Percentiles rank a stretch among this genome's conserved stretches.
Conservation (phyloP, 1,140 invertebrate species). For the Bombus impatiens region DNA sequence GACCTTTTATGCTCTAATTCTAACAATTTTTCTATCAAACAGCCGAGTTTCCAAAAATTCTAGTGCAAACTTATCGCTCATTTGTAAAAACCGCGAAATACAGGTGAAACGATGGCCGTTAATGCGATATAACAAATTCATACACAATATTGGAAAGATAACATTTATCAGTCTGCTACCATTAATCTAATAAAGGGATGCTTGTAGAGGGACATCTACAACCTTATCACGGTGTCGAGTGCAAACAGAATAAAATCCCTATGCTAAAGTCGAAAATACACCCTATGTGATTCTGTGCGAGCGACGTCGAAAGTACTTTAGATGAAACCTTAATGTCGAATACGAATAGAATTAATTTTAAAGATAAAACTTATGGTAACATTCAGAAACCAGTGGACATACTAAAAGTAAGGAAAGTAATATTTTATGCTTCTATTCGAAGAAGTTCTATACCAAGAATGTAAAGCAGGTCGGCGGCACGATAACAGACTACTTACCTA, state of each 20-base stretch:
- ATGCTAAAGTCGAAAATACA: too few species aligned
- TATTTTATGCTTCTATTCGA: neutral
- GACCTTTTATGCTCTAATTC: neutral
- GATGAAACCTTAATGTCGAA: too few species aligned
- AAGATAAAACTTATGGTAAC: neutral
- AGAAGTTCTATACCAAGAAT: neutral
- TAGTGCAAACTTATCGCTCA: too few species aligned
- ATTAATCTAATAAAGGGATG: neutral
- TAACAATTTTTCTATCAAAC: neutral
- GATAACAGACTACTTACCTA: conserved; percentile 13
- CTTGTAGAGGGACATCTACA: neutral
- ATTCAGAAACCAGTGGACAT: too few species aligned
- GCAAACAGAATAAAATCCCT: neutral
- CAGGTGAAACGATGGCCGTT: too few species aligned
- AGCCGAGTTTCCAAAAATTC: neutral
- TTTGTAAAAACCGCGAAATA: neutral
- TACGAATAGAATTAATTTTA: too few species aligned
- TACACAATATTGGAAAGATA: too few species aligned
- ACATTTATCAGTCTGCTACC: neutral
- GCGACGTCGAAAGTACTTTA: neutral
- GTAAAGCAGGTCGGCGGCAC: conserved; percentile 15
- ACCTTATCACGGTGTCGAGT: neutral
- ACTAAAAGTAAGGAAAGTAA: neutral
- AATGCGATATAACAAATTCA: neutral
- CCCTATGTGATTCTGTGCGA: neutral